Base-by-base conservation (phyloP, 2,113 vertebrate species). In the Marcusenius ussheri region DNA sequence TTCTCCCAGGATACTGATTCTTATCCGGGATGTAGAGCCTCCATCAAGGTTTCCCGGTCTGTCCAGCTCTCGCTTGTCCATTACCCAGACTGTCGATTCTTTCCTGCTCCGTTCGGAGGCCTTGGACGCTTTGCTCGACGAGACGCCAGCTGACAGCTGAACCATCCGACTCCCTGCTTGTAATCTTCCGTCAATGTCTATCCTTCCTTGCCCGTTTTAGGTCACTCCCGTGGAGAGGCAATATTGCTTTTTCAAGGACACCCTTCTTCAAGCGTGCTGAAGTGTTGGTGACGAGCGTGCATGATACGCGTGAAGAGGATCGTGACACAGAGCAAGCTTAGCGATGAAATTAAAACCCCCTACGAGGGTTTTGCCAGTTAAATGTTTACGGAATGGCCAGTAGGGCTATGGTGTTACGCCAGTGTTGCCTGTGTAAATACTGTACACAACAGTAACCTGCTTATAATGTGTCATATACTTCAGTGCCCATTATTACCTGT, bases 171-270 rank as follows among this genome's bases (percentile, higher is more conserved):
- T 58, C 66, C 70, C 42, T 58, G 83, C 83, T 80, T 10, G 50
- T 58, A 27, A 74, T 86, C 27, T n/a, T 49, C 62, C 58, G n/a
- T 53, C 50, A 51, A 85, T 86, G 58, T 47, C 80, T 85, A 74
- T 21, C 31, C 51, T 77, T 53, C 42, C 83, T 45, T 83, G 27
- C 17, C 31, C 5, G 5, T 66, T 45, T 88, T 87, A 88, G 85
- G 89, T 88, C 85, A 88, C 70, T 83, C 90, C 83, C 42, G 77
- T 53, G 15, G 70, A 83, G 89, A 89, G 84, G 87, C 62, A 88
- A 62, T 88, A 88, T 88, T 88, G 77, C 83, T 27, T 91, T 50
- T 77, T 83, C 88, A 80, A 89, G 88, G 66, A 42, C 89, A 85
- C 83, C 58, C 89, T 90, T 87, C 83, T 87, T 90, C 83, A 46